These are phyloP conservation scores for Pholis gunnellus DNA, from an alignment of 2,113 vertebrate genomes.

Conservation along the genomic window DNA sequence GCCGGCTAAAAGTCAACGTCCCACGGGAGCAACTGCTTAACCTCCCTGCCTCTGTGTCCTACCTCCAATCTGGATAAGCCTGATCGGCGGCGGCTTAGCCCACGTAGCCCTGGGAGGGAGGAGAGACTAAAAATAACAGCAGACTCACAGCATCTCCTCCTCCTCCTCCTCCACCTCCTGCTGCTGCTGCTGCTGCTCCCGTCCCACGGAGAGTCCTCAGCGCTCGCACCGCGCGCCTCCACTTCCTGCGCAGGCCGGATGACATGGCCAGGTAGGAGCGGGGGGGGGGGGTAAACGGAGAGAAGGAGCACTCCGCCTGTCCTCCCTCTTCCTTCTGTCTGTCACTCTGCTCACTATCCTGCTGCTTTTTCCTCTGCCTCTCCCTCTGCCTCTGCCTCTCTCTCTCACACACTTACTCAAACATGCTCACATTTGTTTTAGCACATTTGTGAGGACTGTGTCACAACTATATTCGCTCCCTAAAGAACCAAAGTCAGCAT, in stretches of 20 bases:
- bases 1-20: neutral
- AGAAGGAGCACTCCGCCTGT: neutral
- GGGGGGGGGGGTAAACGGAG: neutral
- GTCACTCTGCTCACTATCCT: conserved; percentile 27
- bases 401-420: neutral
- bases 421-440: conserved; percentile 2
- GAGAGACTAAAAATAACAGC: conserved; percentile 70
- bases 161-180: conserved; percentile 22
- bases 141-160: conserved; percentile 48
- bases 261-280: conserved; percentile 41
- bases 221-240: conserved; percentile 21
- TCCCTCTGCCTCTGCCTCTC: conserved; percentile 8
- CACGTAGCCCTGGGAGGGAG: conserved; percentile 32
- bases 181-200: conserved; percentile 24
- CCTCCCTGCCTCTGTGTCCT: conserved; percentile 29
- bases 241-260: conserved; percentile 45
- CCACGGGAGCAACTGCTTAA: conserved; percentile 20
- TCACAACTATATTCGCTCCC: neutral
- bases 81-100: conserved; percentile 49
- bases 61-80: conserved; percentile 64
- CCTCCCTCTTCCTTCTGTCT: conserved; percentile 35
- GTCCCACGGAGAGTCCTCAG: conserved; percentile 36
- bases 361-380: conserved; percentile 15
- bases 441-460: neutral
- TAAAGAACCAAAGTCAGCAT: too few relatives aligned